Evolutionary conservation across 2,113 vertebrate species (phyloP), one percentile per base, ranked within the genome.

Genomic region (Ellobius talpinus): DNA sequence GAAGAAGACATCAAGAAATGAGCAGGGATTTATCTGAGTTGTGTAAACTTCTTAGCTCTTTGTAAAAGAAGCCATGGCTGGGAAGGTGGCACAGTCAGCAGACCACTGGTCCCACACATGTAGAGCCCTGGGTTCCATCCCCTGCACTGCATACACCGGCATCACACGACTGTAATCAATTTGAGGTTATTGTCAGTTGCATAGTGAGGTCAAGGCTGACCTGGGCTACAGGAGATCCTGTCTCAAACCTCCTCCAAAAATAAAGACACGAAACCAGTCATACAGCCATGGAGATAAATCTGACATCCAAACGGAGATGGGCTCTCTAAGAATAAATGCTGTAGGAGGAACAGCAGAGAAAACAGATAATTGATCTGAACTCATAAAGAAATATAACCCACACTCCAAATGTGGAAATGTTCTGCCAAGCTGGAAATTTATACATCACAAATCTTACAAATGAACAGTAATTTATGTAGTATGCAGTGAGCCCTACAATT

Each of bases 321-420:
- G 45, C 89, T 96, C 85, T 82, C 81, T 89, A 70, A 93, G 89
- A 88, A 39, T 66, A 19, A 84, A 92, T 92, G 47, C 45, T 17
- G 4, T 33, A 11, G 14, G 81, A 93, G 66, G 81, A 87, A 92
- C 76, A 24, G 17, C 36, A 55, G n/a, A 89, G 70, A 36, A 52
- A 61, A 55, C 2, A 0, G 6, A 66, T 61, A 74, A 72, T 50
- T 23, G 45, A 82, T 39, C 52, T 61, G 66, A 77, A 19, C 61
- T 84, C 82, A 73, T 91, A 78, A 96, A 95, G 82, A 95, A 66
- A 91, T 90, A 45, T 90, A 73, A 96, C 76, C 33, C 66, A 21
- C 81, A 50, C 42, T 45, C 86, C 72, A 94, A 47, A 52, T 24
- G 11, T 89, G 39, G 66, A 63, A 94, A 84, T 31, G 72, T 42